Evolutionary conservation across 1,140 invertebrate genomes (phyloP).

Genomic region (Bombus pascuorum): DNA sequence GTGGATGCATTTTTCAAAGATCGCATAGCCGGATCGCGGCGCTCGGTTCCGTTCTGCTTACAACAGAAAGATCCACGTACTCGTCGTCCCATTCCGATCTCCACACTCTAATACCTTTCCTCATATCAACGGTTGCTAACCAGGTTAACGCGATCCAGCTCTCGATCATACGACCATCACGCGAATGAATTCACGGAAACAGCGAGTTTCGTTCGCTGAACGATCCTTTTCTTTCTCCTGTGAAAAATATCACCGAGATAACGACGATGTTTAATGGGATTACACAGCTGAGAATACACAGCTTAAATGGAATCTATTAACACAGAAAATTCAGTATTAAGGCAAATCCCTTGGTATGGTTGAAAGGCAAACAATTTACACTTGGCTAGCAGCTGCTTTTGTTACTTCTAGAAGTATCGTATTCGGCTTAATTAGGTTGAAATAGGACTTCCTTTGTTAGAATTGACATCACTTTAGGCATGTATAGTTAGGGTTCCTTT

Average conservation of each 20-base stretch:
- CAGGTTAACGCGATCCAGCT: slow-evolving; percentile 77
- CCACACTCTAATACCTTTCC: slow-evolving; percentile 81
- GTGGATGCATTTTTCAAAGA: slow-evolving; percentile 56
- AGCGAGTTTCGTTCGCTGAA: background rate
- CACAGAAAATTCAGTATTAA: background rate
- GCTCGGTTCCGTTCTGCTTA: slow-evolving; percentile 81
- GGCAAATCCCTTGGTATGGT: background rate
- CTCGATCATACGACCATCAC: slow-evolving; percentile 73
- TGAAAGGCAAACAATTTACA: background rate
- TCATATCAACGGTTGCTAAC: slow-evolving; percentile 75
- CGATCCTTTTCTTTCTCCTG: background rate
- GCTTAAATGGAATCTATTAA: background rate
- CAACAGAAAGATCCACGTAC: slow-evolving; percentile 69
- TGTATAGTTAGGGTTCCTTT: background rate
- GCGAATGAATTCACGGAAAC: slow-evolving; percentile 63
- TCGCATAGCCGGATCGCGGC: slow-evolving; percentile 62
- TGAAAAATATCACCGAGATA: no score
- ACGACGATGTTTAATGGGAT: background rate
- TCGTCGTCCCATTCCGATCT: slow-evolving; percentile 73
- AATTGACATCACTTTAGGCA: background rate
- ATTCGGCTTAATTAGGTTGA: background rate
- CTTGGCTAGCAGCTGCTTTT: background rate
- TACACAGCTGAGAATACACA: background rate
- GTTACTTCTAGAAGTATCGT: background rate
- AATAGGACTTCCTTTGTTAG: background rate